Percentiles rank a stretch among this genome's conserved stretches.
These are phyloP conservation scores for Lobophora halterata DNA, from an alignment of 2,888 invertebrate genomes.

Conservation along the genomic window DNA sequence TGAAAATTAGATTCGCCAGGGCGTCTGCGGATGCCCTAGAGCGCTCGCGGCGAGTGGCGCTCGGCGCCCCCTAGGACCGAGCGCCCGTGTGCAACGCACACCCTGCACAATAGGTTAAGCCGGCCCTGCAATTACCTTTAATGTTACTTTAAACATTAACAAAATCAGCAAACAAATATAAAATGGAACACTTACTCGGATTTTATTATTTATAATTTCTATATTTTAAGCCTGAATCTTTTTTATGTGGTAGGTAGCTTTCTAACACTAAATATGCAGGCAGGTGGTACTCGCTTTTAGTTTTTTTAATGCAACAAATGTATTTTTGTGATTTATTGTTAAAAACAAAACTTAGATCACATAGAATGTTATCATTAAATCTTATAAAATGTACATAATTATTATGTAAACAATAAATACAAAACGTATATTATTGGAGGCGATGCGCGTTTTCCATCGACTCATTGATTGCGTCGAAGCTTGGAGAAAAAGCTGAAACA, in stretches of 20 bases:
- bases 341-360: slow-evolving; percentile 6
- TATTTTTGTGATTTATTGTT: neutral
- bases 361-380: slow-evolving; percentile 13
- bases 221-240: slow-evolving; percentile 5
- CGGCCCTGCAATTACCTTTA: too few relatives aligned
- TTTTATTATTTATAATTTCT: slow-evolving; percentile 10
- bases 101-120: too few relatives aligned
- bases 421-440: slow-evolving; percentile 32
- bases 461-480: slow-evolving; percentile 68
- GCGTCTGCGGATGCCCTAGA: too few relatives aligned
- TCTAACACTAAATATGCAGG: too few relatives aligned
- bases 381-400: slow-evolving; percentile 18
- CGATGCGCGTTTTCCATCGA: slow-evolving; percentile 25
- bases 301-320: too few relatives aligned
- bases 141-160: too few relatives aligned
- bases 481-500: slow-evolving; percentile 73
- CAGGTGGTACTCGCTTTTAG: too few relatives aligned
- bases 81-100: too few relatives aligned
- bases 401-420: slow-evolving; percentile 11
- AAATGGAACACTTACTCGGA: slow-evolving; percentile 37
- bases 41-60: too few relatives aligned
- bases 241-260: too few relatives aligned
- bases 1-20: too few relatives aligned
- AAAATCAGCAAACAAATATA: slow-evolving; percentile 34
- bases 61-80: too few relatives aligned